Evolutionary conservation across 2,888 invertebrate species (phyloP), one percentile per base, ranked within the genome.

Genomic region (Callosobruchus maculatus): DNA sequence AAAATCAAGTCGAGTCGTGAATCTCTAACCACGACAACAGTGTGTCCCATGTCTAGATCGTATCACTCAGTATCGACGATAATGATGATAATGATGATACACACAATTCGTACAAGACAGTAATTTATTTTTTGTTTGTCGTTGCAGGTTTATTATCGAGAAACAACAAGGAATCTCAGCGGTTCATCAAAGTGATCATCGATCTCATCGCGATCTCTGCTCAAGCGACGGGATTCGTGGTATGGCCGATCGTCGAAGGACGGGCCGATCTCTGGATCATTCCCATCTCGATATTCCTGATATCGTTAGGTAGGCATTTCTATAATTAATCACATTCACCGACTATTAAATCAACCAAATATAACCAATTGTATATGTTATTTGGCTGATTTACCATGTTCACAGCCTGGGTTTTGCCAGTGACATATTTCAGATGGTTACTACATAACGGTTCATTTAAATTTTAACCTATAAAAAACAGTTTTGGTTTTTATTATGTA

Each of bases 191-290:
- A 87, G 93, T 94, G 22, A 90, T 95, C 31, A 92, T 95, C 68
- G 97, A 98, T 87, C 90, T 97, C 80, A 89, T 93, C 4, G 96
- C 97, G 0, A 91, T 98, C 74, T 92, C 93, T 0, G 95, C 95
- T 2, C 98, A 98, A 88, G 92, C 95, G 9, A 96, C 96, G 0
- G 97, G 96, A 2, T 94, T 97, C 81, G 93, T 97, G 75, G 93
- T 97, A 20, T 97, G 97, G 96, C 97, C 97, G n/a, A 87, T 95
- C 73, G 88, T 94, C 76, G 93, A 95, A 84, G 92, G 92, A 77
- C 92, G 92, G 77, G 92, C 93, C 0, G 91, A 92, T 72, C 86
- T 96, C 67, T 96, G 95, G 95, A 89, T 96, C 70, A 95, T 98
- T 80, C 97, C 98, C 0, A 89, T 96, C 0, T 91, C 97, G 0